A percentile compares a stretch with the other conserved stretches of the same genome.
phyloP scores from a whole-genome alignment of 1,140 invertebrate species.

The Drepana arcuata region DNA sequence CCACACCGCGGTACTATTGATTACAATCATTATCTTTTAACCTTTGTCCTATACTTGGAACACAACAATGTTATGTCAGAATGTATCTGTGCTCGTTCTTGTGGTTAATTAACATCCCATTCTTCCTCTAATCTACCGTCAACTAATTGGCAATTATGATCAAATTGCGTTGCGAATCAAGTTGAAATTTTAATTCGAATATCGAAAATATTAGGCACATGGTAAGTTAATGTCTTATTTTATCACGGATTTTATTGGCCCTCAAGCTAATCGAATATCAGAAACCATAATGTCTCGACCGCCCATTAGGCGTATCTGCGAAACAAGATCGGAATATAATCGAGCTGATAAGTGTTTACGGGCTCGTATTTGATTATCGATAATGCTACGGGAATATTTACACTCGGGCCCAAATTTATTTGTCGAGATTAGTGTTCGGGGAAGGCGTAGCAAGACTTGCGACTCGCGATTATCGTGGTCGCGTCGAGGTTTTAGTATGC shows the following conservation, averaged over 20 bases:
- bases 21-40: conserved; percentile 11
- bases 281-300: conserved; percentile 18
- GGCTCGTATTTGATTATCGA: conserved; percentile 46
- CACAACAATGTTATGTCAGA: too few species aligned
- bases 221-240: too few species aligned
- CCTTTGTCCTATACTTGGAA: conserved; percentile 9
- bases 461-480: conserved; percentile 47
- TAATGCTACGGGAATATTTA: conserved; percentile 52
- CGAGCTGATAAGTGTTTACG: conserved; percentile 33
- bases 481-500: conserved; percentile 60
- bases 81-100: too few species aligned
- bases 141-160: too few species aligned
- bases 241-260: too few species aligned
- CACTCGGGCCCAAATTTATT: conserved; percentile 45
- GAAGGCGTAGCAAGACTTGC: conserved; percentile 22
- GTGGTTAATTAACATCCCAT: too few species aligned
- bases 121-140: too few species aligned
- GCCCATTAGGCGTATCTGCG: conserved; percentile 35
- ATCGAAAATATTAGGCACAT: too few species aligned
- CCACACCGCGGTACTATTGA: conserved; percentile 24
- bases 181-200: too few species aligned
- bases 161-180: too few species aligned
- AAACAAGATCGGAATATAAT: conserved; percentile 35
- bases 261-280: conserved; percentile 25
- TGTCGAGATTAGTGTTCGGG: conserved; percentile 43